Percentiles rank a stretch among this genome's conserved stretches.
Evolutionary conservation across 2,113 vertebrate genomes (phyloP).

Genomic region (Psilopsiagon aymara): DNA sequence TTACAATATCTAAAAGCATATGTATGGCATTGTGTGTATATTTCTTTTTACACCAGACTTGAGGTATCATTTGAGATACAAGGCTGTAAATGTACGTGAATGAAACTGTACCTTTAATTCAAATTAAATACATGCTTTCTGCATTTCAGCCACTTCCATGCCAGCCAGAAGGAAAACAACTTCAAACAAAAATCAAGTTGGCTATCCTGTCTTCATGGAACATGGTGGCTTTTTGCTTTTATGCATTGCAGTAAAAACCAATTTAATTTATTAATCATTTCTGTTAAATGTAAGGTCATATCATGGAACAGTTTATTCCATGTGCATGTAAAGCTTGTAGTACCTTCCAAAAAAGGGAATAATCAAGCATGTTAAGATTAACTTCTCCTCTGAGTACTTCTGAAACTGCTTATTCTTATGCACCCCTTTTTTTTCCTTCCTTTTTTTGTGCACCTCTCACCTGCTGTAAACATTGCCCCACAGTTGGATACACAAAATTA

Average conservation of each 20-base stretch:
- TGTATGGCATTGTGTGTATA: fast-evolving
- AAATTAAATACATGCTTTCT: neutral
- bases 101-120: neutral
- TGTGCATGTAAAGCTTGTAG: neutral
- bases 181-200: neutral
- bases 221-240: neutral
- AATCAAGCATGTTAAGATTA: neutral
- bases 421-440: neutral
- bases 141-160: neutral
- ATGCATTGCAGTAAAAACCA: neutral
- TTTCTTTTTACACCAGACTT: neutral
- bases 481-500: conserved; percentile 76
- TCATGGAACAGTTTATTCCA: neutral
- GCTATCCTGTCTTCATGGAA: neutral
- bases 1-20: neutral
- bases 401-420: neutral
- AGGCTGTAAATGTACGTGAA: neutral
- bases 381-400: neutral
- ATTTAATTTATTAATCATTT: neutral
- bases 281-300: neutral
- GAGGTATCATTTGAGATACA: neutral
- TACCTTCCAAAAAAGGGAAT: neutral
- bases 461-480: conserved; percentile 58
- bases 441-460: neutral
- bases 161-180: neutral